A percentile compares a stretch with the other conserved stretches of the same genome.
Conservation (phyloP, 1,140 invertebrate genomes). For the Heliconius congener region DNA sequence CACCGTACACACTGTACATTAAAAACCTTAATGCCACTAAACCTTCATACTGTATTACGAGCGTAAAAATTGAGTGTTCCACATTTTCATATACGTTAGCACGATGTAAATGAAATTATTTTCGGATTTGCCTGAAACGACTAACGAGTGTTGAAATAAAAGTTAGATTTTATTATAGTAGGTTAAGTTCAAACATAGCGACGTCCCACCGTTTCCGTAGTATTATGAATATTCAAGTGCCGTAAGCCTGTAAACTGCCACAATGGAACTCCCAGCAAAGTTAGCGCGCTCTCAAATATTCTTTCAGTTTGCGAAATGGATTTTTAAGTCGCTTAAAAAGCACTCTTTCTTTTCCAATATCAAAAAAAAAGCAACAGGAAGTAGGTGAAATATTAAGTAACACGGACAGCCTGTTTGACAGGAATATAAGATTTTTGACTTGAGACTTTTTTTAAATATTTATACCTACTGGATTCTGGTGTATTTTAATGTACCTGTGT, state of each 20-base stretch:
- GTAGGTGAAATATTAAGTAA: not conserved
- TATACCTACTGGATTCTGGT: too few relatives aligned
- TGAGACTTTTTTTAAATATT: too few relatives aligned
- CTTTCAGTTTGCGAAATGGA: conserved; percentile 40
- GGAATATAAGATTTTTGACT: not conserved
- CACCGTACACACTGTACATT: not conserved
- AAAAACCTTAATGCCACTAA: not conserved
- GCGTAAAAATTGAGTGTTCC: not conserved
- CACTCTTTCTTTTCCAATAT: conserved; percentile 32
- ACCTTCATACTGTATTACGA: not conserved
- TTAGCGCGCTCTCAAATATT: conserved; percentile 35
- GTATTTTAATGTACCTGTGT: too few relatives aligned
- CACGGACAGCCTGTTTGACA: not conserved
- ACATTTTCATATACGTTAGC: not conserved
- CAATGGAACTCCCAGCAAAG: conserved; percentile 38
- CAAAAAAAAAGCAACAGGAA: conserved; percentile 25
- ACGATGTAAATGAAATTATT: conserved; percentile 1
- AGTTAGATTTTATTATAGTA: conserved; percentile 27
- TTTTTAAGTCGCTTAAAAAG: conserved; percentile 39
- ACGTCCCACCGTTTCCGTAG: conserved; percentile 16
- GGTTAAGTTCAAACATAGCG: conserved; percentile 31
- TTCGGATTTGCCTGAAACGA: not conserved
- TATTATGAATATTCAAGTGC: conserved; percentile 35
- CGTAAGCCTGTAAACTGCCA: conserved; percentile 37
- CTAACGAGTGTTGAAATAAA: conserved; percentile 14